phyloP scores from a whole-genome alignment of 2,113 vertebrate species.

The Cariama cristata region DNA sequence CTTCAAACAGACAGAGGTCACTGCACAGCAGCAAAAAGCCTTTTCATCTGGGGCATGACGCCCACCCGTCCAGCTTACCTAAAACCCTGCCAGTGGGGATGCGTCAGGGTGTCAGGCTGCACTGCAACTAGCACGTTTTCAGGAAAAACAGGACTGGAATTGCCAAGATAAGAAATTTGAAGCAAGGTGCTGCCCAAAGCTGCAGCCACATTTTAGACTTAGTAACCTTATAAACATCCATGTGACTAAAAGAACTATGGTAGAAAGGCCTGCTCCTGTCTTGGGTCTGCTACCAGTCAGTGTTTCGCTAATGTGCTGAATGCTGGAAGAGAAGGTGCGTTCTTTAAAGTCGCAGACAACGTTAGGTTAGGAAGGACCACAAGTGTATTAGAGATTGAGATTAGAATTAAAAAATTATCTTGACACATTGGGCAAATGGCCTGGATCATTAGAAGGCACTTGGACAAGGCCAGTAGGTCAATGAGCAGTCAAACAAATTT shows the following conservation, averaged over 20 bases:
- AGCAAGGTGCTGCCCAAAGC: not conserved
- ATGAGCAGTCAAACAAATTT: not conserved
- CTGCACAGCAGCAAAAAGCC: not conserved
- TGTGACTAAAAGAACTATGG: not conserved
- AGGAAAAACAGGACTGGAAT: not conserved
- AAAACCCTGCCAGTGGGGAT: not conserved
- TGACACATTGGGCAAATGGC: not conserved
- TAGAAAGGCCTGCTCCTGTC: not conserved
- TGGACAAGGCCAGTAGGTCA: not conserved
- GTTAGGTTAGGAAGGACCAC: not conserved
- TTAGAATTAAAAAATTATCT: not conserved
- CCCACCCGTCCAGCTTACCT: not conserved
- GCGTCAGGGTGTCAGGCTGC: not conserved
- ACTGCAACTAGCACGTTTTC: rapidly evolving
- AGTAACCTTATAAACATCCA: not conserved
- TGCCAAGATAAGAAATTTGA: not conserved
- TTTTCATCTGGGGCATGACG: not conserved
- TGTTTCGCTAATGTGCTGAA: not conserved
- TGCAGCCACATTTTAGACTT: not conserved
- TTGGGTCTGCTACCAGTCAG: not conserved
- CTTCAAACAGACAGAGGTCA: not conserved
- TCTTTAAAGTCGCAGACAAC: not conserved
- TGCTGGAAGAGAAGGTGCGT: not conserved
- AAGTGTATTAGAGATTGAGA: not conserved
- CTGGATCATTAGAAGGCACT: not conserved